Conservation (phyloP, 2,113 vertebrate species). For the Rhea pennata region DNA sequence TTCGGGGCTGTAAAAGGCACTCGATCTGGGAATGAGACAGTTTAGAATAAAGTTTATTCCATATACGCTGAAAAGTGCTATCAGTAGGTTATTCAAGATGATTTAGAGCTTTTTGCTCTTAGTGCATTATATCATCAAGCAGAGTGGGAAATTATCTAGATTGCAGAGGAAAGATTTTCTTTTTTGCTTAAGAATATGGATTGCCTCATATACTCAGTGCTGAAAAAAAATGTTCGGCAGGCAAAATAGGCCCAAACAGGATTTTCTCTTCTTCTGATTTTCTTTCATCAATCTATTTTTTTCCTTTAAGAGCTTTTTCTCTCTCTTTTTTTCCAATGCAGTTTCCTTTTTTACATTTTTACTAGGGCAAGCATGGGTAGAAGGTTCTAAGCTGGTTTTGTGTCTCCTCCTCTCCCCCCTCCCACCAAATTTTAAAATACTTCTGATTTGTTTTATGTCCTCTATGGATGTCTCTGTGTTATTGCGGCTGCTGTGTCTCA, state of each 20-base stretch:
- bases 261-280: background rate
- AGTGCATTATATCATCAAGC: conserved; percentile 18
- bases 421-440: background rate
- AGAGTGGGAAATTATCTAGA: conserved; percentile 44
- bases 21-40: background rate
- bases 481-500: background rate
- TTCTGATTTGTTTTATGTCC: background rate
- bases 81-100: background rate
- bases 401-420: background rate
- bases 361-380: background rate
- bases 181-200: conserved; percentile 36
- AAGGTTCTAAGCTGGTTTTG: background rate
- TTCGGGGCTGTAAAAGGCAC: background rate
- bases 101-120: conserved; percentile 53
- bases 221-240: background rate
- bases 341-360: background rate
- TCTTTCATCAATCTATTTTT: background rate
- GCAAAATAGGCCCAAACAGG: conserved; percentile 1
- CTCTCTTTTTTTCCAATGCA: background rate
- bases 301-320: background rate
- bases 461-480: background rate
- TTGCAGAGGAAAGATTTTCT: conserved; percentile 13
- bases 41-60: background rate
- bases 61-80: background rate
- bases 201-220: background rate